phyloP scores from a whole-genome alignment of 2,888 invertebrate genomes.

The Chymomyza caudatula region DNA sequence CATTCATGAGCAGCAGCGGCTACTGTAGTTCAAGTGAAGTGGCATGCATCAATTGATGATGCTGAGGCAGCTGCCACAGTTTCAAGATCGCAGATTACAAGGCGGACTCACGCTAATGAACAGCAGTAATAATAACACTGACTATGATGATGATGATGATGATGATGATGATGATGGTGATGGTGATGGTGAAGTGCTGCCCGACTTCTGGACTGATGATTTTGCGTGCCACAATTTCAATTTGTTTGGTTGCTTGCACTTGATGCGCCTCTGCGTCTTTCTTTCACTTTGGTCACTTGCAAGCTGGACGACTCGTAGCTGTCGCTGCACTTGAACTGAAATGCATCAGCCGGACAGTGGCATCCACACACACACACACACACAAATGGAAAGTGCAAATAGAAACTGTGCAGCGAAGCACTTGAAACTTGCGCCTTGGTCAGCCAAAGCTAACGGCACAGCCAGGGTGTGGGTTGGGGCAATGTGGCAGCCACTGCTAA shows the following conservation, averaged over 20 bases:
- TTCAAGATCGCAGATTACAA: slow-evolving; percentile 43
- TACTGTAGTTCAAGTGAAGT: slow-evolving; percentile 22
- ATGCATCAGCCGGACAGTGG: slow-evolving; percentile 49
- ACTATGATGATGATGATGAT: slow-evolving; percentile 26
- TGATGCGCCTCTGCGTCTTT: slow-evolving; percentile 30
- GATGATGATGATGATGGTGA: background rate
- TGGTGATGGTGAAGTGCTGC: slow-evolving; percentile 2
- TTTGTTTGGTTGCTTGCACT: slow-evolving; percentile 56
- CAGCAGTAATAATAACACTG: slow-evolving; percentile 60
- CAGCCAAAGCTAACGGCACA: slow-evolving; percentile 29
- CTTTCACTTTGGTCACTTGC: slow-evolving; percentile 10
- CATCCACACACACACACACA: background rate
- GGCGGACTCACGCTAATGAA: slow-evolving; percentile 66
- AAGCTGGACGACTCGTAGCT: slow-evolving; percentile 1
- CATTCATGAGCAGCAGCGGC: slow-evolving; percentile 53
- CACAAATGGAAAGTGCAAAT: slow-evolving; percentile 70
- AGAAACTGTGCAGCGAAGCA: slow-evolving; percentile 45
- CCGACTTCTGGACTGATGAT: slow-evolving; percentile 48
- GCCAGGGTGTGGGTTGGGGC: slow-evolving; percentile 16
- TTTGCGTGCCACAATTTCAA: slow-evolving; percentile 70
- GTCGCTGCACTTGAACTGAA: slow-evolving; percentile 67
- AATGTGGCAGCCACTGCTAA: slow-evolving; percentile 10
- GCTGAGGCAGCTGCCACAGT: slow-evolving; percentile 3
- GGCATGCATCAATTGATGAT: slow-evolving; percentile 9
- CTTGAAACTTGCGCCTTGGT: slow-evolving; percentile 14